Base-by-base conservation (phyloP, 2,888 invertebrate genomes). In the Eristalinus sepulchralis region DNA sequence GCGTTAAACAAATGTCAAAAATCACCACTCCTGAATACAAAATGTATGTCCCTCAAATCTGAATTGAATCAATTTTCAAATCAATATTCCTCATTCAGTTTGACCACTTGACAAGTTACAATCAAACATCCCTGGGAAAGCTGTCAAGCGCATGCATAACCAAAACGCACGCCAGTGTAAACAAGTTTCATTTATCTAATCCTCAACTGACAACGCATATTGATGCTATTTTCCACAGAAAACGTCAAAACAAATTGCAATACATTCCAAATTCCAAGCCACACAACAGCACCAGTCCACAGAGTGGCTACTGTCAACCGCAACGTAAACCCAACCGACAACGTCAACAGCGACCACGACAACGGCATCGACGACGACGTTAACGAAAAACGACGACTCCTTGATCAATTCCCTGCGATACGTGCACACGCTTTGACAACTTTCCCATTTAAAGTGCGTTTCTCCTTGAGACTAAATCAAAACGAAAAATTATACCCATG, bases 401-500 rank as follows among this genome's bases (percentile, higher is more conserved):
- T 85, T 82, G 78, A 86, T 83, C 78, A 33, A 73, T 73, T 75
- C 47, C 33, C 78, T 53, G 82, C 68, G 83, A 85, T 73, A 73
- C 36, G 66, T 11, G 33, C 24, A 33, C 60, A 68, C 66, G 70
- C 82, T 83, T 86, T 86, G 86, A 86, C 86, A 86, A 86, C 86
- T 86, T 86, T 86, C 86, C 83, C 83, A 86, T 86, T 86, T 82
- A 78, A 86, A 86, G 86, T 86, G 86, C 86, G 83, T 86, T 83
- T 71, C 64, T 82, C 70, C 73, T 82, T 86, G 83, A 83, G 78
- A 67, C 67, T 86, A 86, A 86, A 83, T 86, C 86, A 86, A 86
- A 86, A 75, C 86, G 86, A 86, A 86, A 88, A 81, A 89, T 89
- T 90, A 90, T 88, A 88, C 79, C 88, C 88, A 75, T 76, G 78